phyloP scores from a whole-genome alignment of 2,888 invertebrate species.

The Ceramica pisi region DNA sequence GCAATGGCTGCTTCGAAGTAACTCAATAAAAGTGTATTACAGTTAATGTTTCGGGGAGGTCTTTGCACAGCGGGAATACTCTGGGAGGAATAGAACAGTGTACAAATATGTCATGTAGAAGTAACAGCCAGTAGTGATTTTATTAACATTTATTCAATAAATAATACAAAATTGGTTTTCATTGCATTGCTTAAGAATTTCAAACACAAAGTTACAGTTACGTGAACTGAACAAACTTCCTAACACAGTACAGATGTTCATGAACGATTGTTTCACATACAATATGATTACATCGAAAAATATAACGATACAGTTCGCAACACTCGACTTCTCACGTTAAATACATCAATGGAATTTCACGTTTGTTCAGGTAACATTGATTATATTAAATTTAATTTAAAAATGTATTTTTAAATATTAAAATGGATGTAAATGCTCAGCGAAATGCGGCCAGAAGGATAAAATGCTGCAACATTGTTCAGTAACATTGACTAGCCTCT shows the following conservation, averaged over 20 bases:
- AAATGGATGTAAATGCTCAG: slow-evolving; percentile 78
- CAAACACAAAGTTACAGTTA: slow-evolving; percentile 81
- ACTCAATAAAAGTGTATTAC: no score
- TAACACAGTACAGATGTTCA: slow-evolving; percentile 76
- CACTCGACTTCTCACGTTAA: slow-evolving; percentile 76
- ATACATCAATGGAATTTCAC: slow-evolving; percentile 83
- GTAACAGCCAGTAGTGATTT: slow-evolving; percentile 79
- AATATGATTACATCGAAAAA: slow-evolving; percentile 83
- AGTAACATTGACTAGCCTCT: slow-evolving; percentile 75
- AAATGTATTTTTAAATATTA: slow-evolving; percentile 54
- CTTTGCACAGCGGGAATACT: no score
- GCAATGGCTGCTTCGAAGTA: no score
- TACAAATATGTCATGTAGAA: not conserved
- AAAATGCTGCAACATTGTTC: slow-evolving; percentile 71
- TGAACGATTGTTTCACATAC: slow-evolving; percentile 72
- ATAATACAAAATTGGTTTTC: slow-evolving; percentile 89
- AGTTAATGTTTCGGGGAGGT: no score
- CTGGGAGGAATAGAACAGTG: no score
- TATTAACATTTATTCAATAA: slow-evolving; percentile 91
- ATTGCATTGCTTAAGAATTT: slow-evolving; percentile 84
- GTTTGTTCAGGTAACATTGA: slow-evolving; percentile 70
- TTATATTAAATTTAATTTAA: slow-evolving; percentile 63
- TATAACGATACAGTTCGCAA: slow-evolving; percentile 81
- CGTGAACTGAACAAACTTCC: slow-evolving; percentile 86
- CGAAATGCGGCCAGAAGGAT: slow-evolving; percentile 77